A percentile compares a stretch with the other conserved stretches of the same genome.
phyloP scores from a whole-genome alignment of 2,888 invertebrate species.

The Limenitis camilla region DNA sequence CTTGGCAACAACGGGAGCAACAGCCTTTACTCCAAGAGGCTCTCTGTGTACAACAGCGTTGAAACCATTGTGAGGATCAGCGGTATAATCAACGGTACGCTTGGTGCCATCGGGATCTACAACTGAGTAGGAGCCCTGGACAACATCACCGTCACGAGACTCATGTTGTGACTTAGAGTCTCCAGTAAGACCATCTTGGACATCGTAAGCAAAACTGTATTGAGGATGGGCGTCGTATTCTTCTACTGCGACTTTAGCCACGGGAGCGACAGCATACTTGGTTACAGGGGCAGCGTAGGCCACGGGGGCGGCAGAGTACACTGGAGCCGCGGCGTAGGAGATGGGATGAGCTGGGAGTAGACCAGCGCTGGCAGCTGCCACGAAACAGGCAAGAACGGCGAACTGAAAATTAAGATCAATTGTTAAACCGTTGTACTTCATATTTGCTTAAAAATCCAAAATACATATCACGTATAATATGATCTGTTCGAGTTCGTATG shows the following conservation, averaged over 20 bases:
- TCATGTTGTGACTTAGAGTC: constrained; percentile 66
- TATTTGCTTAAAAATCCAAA: background rate
- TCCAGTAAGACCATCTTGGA: constrained; percentile 70
- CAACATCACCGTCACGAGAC: constrained; percentile 60
- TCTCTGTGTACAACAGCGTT: constrained; percentile 73
- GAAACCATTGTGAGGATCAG: constrained; percentile 67
- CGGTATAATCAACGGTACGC: constrained; percentile 71
- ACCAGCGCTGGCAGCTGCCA: constrained; percentile 55
- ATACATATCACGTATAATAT: too few relatives aligned
- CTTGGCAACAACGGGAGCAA: constrained; percentile 28
- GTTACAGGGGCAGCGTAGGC: constrained; percentile 33
- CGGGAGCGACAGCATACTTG: constrained; percentile 39
- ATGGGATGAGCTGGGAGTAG: constrained; percentile 45
- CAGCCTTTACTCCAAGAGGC: constrained; percentile 44
- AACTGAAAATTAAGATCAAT: constrained; percentile 42
- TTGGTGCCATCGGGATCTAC: constrained; percentile 73
- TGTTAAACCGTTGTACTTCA: background rate
- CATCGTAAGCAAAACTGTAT: constrained; percentile 74
- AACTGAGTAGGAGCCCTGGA: constrained; percentile 71
- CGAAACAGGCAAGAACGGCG: constrained; percentile 51
- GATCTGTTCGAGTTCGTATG: background rate
- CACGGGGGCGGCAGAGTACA: constrained; percentile 60
- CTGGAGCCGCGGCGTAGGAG: constrained; percentile 24
- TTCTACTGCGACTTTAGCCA: constrained; percentile 54
- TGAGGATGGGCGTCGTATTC: constrained; percentile 55